Evolutionary conservation across 1,140 invertebrate species (phyloP).

Genomic region (Macrostomum lignano): DNA sequence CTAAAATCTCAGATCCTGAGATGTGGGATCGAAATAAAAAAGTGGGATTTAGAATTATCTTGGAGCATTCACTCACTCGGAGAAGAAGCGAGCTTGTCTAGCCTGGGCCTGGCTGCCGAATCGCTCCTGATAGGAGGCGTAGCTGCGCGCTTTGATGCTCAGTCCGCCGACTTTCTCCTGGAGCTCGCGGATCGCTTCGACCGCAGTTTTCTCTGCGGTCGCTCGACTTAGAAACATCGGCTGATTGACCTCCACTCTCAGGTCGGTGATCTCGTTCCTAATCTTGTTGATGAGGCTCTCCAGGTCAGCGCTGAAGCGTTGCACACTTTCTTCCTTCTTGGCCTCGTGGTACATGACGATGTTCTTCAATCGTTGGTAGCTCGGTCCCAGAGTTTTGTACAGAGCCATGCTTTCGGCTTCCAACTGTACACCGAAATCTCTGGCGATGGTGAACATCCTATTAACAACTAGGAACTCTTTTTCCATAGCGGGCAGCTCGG

Average conservation of each 20-base stretch:
- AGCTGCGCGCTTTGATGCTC: slow-evolving; percentile 16
- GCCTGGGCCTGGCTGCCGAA: slow-evolving; percentile 15
- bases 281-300: slow-evolving; percentile 18
- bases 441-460: slow-evolving; percentile 22
- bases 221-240: background rate
- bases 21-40: no score
- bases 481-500: slow-evolving; percentile 21
- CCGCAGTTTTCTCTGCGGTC: slow-evolving; percentile 1
- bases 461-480: slow-evolving; percentile 15
- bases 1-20: no score
- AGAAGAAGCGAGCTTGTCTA: slow-evolving; percentile 4
- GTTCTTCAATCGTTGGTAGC: slow-evolving; percentile 23
- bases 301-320: slow-evolving; percentile 21
- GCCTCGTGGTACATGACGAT: slow-evolving; percentile 24
- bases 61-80: no score
- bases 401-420: slow-evolving; percentile 20
- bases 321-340: slow-evolving; percentile 27
- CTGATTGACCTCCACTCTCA: slow-evolving; percentile 13
- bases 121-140: slow-evolving; percentile 22
- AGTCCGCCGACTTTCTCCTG: slow-evolving; percentile 14
- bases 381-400: slow-evolving; percentile 22
- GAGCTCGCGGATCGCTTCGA: slow-evolving; percentile 6
- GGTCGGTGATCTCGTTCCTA: slow-evolving; percentile 13
- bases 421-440: slow-evolving; percentile 16
- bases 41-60: no score